Conservation (phyloP, 1,140 invertebrate species). For the Apis laboriosa region DNA sequence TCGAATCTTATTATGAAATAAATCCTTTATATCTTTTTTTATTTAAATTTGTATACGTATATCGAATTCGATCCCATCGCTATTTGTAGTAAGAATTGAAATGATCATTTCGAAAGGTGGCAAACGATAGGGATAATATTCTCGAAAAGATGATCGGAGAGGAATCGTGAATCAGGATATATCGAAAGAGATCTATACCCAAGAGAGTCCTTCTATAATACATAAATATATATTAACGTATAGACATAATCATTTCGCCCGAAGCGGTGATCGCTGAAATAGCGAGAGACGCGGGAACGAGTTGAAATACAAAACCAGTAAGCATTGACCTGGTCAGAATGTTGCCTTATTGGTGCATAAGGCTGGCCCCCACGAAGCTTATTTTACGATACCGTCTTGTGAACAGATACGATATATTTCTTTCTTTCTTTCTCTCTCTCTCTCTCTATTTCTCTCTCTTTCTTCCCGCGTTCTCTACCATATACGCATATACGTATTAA, state of each 20-base stretch:
- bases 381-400: constrained; percentile 69
- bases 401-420: constrained; percentile 33
- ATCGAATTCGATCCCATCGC: not conserved
- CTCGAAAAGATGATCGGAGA: not conserved
- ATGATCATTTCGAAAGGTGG: not conserved
- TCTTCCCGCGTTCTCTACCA: not conserved
- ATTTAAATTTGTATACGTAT: no score
- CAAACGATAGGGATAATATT: not conserved
- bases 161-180: not conserved
- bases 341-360: constrained; percentile 74
- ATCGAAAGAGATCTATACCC: not conserved
- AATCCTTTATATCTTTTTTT: no score
- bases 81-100: not conserved
- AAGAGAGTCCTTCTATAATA: not conserved
- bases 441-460: not conserved
- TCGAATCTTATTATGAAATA: no score
- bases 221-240: not conserved
- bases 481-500: constrained; percentile 50
- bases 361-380: constrained; percentile 70
- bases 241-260: constrained; percentile 1
- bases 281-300: constrained; percentile 42
- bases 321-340: constrained; percentile 77
- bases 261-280: constrained; percentile 25
- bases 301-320: constrained; percentile 77
- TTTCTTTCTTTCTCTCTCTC: no score